Base-by-base conservation (phyloP, 2,888 invertebrate species). In the Meghimatium bilineatum region DNA sequence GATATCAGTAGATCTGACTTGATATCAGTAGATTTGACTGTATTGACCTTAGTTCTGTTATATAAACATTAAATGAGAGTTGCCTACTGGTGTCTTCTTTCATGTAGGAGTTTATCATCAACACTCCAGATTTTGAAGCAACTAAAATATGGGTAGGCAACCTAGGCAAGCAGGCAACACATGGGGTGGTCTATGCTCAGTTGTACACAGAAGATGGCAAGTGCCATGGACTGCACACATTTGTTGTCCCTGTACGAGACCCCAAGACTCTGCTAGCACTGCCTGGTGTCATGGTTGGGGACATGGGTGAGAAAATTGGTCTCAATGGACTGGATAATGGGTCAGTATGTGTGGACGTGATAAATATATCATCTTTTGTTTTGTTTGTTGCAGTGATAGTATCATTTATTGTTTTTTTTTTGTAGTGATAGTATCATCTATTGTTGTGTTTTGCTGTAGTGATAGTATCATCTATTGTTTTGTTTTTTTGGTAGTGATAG, bases 321-420 rank as follows among this genome's bases (percentile, higher is more conserved):
- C 95, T 97, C 17, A 97, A 98, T 93, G 98, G 97, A 3, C 94
- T 98, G 67, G 99, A 99, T 93, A 99, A 99, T 94, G 99, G 99
- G 96, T 97, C 90, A 94, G 90, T 20, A 44, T 44, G 44, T 44
- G 44, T 12, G 5, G 44, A 8, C 44, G 12, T 12, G 12, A 44
- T 44, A 44, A 44, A 44, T 44, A 44, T 8, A n/a, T n/a, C n/a
- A n/a, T n/a, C n/a, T n/a, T n/a, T n/a, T 44, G 44, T 44, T 44
- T 12, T 44, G 44, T 44, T 12, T 44, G 44, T 44, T n/a, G n/a
- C n/a, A n/a, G n/a, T n/a, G n/a, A n/a, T n/a, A n/a, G n/a, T n/a
- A n/a, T n/a, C n/a, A n/a, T n/a, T n/a, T n/a, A n/a, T n/a, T n/a
- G n/a, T n/a, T n/a, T n/a, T n/a, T n/a, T n/a, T n/a, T n/a, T n/a